These are phyloP conservation scores for Rotaria sp. DNA, from an alignment of 2,888 invertebrate species.

Conservation along the genomic window DNA sequence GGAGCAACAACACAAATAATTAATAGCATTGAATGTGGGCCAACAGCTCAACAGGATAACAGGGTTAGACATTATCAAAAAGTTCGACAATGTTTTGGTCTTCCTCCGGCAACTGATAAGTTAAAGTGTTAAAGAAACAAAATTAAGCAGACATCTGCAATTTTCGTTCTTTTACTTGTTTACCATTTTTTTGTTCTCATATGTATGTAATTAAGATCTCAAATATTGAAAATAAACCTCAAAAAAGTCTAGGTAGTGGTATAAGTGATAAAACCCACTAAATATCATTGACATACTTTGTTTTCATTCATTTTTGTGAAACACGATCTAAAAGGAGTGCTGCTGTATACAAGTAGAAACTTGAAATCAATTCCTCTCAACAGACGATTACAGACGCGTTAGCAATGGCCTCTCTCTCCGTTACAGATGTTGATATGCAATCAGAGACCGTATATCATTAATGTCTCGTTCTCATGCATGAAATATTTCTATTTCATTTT, in stretches of 20 bases:
- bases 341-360: too few relatives aligned
- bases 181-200: background rate
- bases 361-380: too few relatives aligned
- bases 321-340: too few relatives aligned
- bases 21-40: constrained; percentile 31
- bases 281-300: too few relatives aligned
- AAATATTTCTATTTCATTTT: too few relatives aligned
- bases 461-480: too few relatives aligned
- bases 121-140: background rate
- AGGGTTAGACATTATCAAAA: background rate
- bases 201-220: background rate
- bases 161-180: background rate
- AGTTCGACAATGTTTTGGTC: background rate
- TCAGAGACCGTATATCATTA: too few relatives aligned
- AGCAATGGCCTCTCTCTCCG: too few relatives aligned
- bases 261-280: too few relatives aligned
- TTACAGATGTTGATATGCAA: too few relatives aligned
- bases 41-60: background rate
- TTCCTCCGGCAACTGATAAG: background rate
- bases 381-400: too few relatives aligned
- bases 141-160: background rate
- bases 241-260: background rate
- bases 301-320: too few relatives aligned
- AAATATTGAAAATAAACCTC: background rate
- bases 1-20: constrained; percentile 31